phyloP scores from a whole-genome alignment of 2,888 invertebrate species.

The Perizoma affinitatum region DNA sequence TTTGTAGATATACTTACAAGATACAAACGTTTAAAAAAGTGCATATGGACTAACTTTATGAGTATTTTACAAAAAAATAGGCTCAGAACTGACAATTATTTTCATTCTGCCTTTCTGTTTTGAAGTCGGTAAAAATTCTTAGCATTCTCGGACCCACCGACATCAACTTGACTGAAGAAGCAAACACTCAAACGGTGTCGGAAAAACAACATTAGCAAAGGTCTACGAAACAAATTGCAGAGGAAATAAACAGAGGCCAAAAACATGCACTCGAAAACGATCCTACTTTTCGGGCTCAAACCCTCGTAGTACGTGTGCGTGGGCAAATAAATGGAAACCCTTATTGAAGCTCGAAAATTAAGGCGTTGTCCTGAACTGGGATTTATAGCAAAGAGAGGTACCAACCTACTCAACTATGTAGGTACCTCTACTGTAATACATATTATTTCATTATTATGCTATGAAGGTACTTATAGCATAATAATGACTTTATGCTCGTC shows the following conservation, averaged over 20 bases:
- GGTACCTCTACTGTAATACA: no score
- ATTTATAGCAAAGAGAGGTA: slow-evolving; percentile 8
- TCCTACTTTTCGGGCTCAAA: slow-evolving; percentile 36
- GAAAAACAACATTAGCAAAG: slow-evolving; percentile 31
- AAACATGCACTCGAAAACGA: slow-evolving; percentile 40
- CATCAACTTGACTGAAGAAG: slow-evolving; percentile 17
- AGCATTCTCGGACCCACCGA: slow-evolving; percentile 6
- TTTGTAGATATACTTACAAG: no score
- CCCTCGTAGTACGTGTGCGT: slow-evolving; percentile 34
- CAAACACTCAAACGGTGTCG: slow-evolving; percentile 24
- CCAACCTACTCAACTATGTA: neutral
- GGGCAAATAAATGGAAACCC: slow-evolving; percentile 38
- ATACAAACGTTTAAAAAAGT: no score
- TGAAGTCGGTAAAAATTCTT: slow-evolving; percentile 11
- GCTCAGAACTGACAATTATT: no score
- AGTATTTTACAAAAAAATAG: no score
- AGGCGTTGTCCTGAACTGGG: slow-evolving; percentile 26
- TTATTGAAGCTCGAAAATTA: slow-evolving; percentile 28
- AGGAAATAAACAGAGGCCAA: slow-evolving; percentile 34
- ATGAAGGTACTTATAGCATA: no score
- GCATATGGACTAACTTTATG: no score
- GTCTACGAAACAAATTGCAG: slow-evolving; percentile 37
- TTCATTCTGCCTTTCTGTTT: no score
- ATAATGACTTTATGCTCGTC: no score
- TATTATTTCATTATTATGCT: no score